Evolutionary conservation across 2,113 vertebrate genomes (phyloP).

Genomic region (Rissa tridactyla): DNA sequence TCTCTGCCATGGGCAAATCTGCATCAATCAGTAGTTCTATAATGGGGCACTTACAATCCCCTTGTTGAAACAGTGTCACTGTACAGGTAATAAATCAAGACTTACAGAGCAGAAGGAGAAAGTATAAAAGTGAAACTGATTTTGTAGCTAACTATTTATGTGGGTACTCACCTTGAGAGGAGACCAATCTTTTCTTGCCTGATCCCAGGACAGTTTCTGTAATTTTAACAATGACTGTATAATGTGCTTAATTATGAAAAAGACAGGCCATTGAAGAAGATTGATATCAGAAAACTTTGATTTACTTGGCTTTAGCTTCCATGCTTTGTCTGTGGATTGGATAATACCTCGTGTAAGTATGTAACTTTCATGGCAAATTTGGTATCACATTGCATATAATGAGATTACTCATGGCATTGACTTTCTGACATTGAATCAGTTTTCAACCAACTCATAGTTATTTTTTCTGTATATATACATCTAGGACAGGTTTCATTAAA

Average conservation of each 20-base stretch:
- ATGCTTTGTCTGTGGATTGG: neutral
- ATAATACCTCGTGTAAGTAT: neutral
- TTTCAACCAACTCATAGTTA: neutral
- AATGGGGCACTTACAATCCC: constrained; percentile 29
- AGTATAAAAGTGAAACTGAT: constrained; percentile 2
- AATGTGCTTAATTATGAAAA: neutral
- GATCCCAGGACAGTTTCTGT: neutral
- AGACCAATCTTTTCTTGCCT: neutral
- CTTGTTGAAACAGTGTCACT: neutral
- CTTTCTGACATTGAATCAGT: neutral
- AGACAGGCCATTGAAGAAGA: neutral
- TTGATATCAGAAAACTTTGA: neutral
- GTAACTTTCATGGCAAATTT: neutral
- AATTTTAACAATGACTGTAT: constrained; percentile 4
- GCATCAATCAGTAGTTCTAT: constrained; percentile 25
- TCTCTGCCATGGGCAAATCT: constrained; percentile 4
- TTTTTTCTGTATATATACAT: neutral
- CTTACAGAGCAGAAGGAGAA: constrained; percentile 24
- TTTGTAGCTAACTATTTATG: neutral
- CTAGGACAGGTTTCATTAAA: constrained; percentile 1
- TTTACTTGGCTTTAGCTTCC: neutral
- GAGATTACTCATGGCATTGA: neutral
- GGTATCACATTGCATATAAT: neutral
- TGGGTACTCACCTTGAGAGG: constrained; percentile 36
- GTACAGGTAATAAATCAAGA: constrained; percentile 23